Evolutionary conservation across 2,113 vertebrate species (phyloP).

Genomic region (Pyxicephalus adspersus): DNA sequence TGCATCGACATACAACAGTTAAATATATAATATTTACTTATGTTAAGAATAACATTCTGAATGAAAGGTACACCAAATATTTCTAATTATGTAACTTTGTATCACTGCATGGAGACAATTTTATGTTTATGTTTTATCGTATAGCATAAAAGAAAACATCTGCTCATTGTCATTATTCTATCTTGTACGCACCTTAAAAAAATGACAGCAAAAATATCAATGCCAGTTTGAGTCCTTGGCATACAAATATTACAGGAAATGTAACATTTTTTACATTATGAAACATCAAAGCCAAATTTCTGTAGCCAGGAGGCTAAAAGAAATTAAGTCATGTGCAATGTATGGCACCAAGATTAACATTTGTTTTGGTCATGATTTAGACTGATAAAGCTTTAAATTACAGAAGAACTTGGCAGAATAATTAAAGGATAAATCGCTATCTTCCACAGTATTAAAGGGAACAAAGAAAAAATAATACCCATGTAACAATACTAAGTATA

Average conservation of each 20-base stretch:
- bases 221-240: no score
- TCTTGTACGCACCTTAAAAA: no score
- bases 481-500: background rate
- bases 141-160: no score
- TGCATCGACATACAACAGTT: no score
- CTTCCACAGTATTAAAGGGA: background rate
- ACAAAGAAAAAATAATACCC: background rate
- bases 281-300: constrained; percentile 35
- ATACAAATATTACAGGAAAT: constrained; percentile 7
- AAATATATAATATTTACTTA: no score
- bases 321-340: background rate
- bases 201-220: no score
- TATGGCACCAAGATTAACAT: constrained; percentile 20
- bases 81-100: no score
- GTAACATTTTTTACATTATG: constrained; percentile 12
- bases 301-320: background rate
- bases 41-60: no score
- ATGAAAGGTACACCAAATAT: no score
- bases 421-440: constrained; percentile 19
- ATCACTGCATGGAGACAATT: no score
- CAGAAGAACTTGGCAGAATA: constrained; percentile 19
- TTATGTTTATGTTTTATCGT: no score
- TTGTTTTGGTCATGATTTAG: constrained; percentile 3
- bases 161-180: no score
- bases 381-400: constrained; percentile 9